These are phyloP conservation scores for Apomyelois bistriatella DNA, from an alignment of 2,888 invertebrate genomes.

Conservation along the genomic window DNA sequence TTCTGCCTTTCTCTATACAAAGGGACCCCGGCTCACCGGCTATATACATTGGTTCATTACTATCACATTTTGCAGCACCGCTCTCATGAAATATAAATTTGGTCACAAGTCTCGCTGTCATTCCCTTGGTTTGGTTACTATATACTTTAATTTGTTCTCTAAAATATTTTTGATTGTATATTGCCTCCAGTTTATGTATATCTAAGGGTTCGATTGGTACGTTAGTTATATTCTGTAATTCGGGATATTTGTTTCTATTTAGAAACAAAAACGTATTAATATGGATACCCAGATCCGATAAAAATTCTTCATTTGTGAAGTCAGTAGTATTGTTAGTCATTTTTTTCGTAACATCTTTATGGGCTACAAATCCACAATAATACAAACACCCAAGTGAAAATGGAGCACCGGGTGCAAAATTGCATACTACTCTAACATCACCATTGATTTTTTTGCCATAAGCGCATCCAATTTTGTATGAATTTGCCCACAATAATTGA, in stretches of 20 bases:
- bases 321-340: constrained; percentile 20
- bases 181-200: constrained; percentile 40
- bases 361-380: constrained; percentile 55
- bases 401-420: constrained; percentile 66
- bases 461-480: constrained; percentile 65
- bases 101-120: constrained; percentile 53
- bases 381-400: constrained; percentile 47
- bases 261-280: background rate
- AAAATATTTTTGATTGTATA: constrained; percentile 43
- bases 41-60: constrained; percentile 48
- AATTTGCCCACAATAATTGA: constrained; percentile 64
- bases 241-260: background rate
- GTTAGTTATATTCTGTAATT: background rate
- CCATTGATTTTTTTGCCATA: constrained; percentile 44
- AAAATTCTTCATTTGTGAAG: constrained; percentile 27
- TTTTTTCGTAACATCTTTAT: constrained; percentile 30
- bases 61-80: constrained; percentile 48
- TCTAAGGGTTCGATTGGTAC: constrained; percentile 28
- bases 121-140: constrained; percentile 46
- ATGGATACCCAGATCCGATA: background rate
- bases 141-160: constrained; percentile 28
- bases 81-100: constrained; percentile 51
- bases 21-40: constrained; percentile 49
- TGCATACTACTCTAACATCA: constrained; percentile 59
- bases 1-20: constrained; percentile 52